Evolutionary conservation across 2,888 invertebrate species (phyloP).

Genomic region (Athrips mouffetella): DNA sequence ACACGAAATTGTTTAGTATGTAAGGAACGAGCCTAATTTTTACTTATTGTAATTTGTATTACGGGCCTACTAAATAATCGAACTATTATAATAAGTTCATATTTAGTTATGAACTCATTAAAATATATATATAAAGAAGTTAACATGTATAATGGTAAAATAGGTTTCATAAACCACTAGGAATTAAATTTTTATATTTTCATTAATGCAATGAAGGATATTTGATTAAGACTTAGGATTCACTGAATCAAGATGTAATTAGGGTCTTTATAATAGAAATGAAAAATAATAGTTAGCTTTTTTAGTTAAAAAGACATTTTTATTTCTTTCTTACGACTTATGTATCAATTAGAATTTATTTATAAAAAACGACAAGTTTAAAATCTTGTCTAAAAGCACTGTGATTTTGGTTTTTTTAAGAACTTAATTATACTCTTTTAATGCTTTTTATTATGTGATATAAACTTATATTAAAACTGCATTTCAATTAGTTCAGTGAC

Average conservation of each 20-base stretch:
- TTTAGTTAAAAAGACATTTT: constrained; percentile 70
- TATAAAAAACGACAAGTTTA: constrained; percentile 66
- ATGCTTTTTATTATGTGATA: constrained; percentile 73
- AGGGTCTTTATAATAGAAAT: constrained; percentile 58
- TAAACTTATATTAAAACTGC: constrained; percentile 50
- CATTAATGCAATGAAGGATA: constrained; percentile 71
- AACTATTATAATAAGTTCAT: constrained; percentile 44
- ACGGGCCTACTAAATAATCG: constrained; percentile 69
- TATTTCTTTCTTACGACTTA: constrained; percentile 53
- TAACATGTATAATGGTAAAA: constrained; percentile 70
- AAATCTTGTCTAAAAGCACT: constrained; percentile 70
- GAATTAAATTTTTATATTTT: constrained; percentile 74
- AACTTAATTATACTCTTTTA: constrained; percentile 60
- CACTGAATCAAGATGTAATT: constrained; percentile 45
- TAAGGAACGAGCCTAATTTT: constrained; percentile 68
- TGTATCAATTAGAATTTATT: constrained; percentile 65
- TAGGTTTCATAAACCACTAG: constrained; percentile 76
- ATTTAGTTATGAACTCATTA: constrained; percentile 51
- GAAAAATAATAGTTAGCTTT: constrained; percentile 62
- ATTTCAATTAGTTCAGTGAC: constrained; percentile 44
- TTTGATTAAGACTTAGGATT: constrained; percentile 64
- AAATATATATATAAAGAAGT: constrained; percentile 68
- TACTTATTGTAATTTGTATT: constrained; percentile 58
- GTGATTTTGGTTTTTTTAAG: constrained; percentile 76
- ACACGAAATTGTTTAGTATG: constrained; percentile 37